These are phyloP conservation scores for Grammomys dolichurus DNA, from an alignment of 2,113 vertebrate genomes.

Conservation along the genomic window DNA sequence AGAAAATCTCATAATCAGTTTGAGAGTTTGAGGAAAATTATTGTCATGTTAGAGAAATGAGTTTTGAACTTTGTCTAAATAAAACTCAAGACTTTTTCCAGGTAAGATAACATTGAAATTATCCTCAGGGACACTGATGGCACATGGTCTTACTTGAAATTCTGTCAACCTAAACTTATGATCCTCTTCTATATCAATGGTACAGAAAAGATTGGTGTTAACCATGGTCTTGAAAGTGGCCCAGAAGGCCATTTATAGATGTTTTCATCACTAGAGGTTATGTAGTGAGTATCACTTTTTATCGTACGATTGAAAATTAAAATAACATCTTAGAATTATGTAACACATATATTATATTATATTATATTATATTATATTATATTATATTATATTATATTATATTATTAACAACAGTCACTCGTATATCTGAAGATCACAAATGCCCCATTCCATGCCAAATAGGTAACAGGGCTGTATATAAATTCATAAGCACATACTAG, in stretches of 20 bases:
- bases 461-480: conserved; percentile 3
- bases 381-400: background rate
- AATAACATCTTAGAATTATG: conserved; percentile 4
- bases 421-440: conserved; percentile 17
- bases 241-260: background rate
- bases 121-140: background rate
- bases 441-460: background rate
- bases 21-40: background rate
- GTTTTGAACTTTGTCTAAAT: conserved; percentile 18
- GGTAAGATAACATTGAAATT: background rate
- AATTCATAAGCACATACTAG: conserved; percentile 1
- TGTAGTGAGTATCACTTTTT: background rate
- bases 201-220: background rate
- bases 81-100: conserved; percentile 18
- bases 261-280: background rate
- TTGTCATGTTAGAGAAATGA: background rate
- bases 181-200: background rate
- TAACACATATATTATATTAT: background rate
- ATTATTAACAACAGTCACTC: background rate
- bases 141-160: conserved; percentile 21
- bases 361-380: background rate
- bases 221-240: background rate
- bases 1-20: background rate
- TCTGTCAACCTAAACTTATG: background rate
- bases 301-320: background rate